These are phyloP conservation scores for Cephalopholis sonnerati DNA, from an alignment of 2,113 vertebrate genomes.

Conservation along the genomic window DNA sequence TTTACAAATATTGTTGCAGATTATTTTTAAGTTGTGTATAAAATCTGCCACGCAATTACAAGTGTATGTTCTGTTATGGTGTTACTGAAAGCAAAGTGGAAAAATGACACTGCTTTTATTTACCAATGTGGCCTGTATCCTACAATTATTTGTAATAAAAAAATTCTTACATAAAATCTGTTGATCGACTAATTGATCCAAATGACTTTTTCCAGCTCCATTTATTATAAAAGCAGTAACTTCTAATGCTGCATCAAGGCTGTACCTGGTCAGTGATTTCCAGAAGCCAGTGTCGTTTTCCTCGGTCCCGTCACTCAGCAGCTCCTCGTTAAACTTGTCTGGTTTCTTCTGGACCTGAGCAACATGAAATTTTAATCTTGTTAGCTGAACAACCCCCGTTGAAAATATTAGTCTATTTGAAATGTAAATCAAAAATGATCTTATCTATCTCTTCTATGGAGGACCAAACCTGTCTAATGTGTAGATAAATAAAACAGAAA, in stretches of 20 bases:
- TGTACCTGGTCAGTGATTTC: slow-evolving; percentile 95
- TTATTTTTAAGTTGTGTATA: not conserved
- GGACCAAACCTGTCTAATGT: not conserved
- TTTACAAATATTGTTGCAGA: not conserved
- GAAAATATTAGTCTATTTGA: not conserved
- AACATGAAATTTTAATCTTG: not conserved
- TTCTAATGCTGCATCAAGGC: not conserved
- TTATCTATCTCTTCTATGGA: not conserved
- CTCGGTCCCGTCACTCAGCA: slow-evolving; percentile 91
- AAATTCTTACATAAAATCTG: no score
- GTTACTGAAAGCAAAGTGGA: not conserved
- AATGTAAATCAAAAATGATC: not conserved
- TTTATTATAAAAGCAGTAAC: not conserved
- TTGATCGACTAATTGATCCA: not conserved
- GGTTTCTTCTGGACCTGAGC: slow-evolving; percentile 97
- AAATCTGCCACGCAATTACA: not conserved
- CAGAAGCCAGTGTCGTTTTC: slow-evolving; percentile 96
- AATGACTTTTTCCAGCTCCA: not conserved
- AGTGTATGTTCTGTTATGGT: no score
- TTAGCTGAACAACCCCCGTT: not conserved
- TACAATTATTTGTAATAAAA: not conserved
- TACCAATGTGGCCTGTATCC: not conserved
- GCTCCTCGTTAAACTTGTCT: slow-evolving; percentile 95
- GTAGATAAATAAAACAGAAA: not conserved
- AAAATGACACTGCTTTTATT: not conserved